Base-by-base conservation (phyloP, 2,113 vertebrate species). In the Ceratotherium simum region DNA sequence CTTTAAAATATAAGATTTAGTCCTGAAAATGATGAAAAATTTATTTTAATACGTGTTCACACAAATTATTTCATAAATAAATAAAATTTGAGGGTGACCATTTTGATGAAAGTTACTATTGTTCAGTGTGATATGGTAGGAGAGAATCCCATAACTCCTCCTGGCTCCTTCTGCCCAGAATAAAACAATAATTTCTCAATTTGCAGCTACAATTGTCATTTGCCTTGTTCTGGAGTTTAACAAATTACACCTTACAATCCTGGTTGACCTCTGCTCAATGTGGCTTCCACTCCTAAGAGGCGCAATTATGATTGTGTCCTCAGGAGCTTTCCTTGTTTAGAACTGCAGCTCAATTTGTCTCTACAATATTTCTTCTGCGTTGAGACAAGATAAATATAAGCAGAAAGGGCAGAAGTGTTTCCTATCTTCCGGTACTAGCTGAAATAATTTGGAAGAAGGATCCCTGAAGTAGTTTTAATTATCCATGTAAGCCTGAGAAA, bases 361-460 rank as follows among this genome's bases (percentile, higher is more conserved):
- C 58, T 46, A 18, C 29, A 62, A 46, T 64, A 78, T 58, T 64
- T 69, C 39, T 42, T 81, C 87, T 72, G 12, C 56, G 25, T 94
- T 94, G 33, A 92, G 51, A 90, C 31, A 96, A 75, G 85, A 76
- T 76, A 75, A 96, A 76, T 84, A 62, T 14, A 88, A 81, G 18
- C 39, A 87, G 5, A 20, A 54, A 76, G 6, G 54, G 20, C 36
- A 90, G 33, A n/a, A 80, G 2, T 0, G 0, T 48, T 64, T 90
- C 39, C 14, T 91, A n/a, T 62, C 29, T 85, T 91, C 58, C 79
- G 23, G 10, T 70, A 78, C 79, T 58, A 91, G 31, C 42, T 64
- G 81, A 89, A 91, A 73, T 85, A 58, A 95, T 93, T 89, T 84
- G 25, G n/a, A 84, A 79, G 36, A 87, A 82, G 46, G 16, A 78